These are phyloP conservation scores for Ispidina lecontei DNA, from an alignment of 2,797 vertebrate genomes.

Conservation along the genomic window DNA sequence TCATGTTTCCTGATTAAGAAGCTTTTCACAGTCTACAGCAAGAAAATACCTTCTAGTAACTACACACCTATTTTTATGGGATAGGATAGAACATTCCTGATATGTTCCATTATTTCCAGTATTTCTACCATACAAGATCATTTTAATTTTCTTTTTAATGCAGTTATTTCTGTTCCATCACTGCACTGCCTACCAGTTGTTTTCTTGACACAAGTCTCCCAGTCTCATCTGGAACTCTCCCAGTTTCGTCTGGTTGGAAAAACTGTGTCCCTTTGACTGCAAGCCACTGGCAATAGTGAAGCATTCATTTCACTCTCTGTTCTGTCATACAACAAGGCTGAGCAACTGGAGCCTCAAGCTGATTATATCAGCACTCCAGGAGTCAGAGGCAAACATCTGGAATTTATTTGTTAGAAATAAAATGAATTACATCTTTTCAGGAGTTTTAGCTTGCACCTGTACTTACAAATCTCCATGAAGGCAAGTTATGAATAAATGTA, in stretches of 20 bases:
- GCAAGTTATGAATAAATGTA: constrained; percentile 10
- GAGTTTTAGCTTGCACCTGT: constrained; percentile 33
- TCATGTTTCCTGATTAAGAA: background rate
- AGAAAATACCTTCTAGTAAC: constrained; percentile 4
- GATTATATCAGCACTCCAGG: background rate
- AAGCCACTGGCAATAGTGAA: background rate
- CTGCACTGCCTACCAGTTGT: background rate
- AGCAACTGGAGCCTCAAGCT: constrained; percentile 1
- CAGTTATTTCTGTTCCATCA: background rate
- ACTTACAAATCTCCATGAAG: constrained; percentile 18
- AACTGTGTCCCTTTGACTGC: background rate
- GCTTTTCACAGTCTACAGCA: background rate
- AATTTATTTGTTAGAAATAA: constrained; percentile 25
- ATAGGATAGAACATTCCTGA: background rate
- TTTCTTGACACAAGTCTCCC: background rate
- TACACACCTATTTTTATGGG: background rate
- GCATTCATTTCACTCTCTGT: background rate
- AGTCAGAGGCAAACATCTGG: constrained; percentile 49
- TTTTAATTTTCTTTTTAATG: constrained; percentile 15
- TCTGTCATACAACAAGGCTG: background rate
- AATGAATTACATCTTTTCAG: constrained; percentile 28
- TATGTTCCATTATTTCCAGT: background rate
- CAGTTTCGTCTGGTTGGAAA: background rate
- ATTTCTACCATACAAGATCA: background rate
- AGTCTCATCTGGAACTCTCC: background rate